phyloP scores from a whole-genome alignment of 2,797 vertebrate species.

The Microctenopoma stevenorrisi region DNA sequence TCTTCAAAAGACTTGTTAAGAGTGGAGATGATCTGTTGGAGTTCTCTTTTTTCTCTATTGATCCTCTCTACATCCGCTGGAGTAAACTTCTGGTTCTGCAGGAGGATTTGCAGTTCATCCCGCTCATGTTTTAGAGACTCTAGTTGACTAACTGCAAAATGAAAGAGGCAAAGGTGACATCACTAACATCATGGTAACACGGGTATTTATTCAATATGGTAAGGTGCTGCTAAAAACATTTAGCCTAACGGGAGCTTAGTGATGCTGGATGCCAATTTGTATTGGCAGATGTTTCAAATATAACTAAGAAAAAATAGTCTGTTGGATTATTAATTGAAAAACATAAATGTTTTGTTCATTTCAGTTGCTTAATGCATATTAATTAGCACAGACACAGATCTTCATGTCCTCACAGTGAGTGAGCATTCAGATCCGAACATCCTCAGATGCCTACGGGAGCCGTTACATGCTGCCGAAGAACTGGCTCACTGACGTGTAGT shows the following conservation, averaged over 20 bases:
- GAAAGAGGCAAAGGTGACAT: neutral
- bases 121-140: slow-evolving; percentile 90
- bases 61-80: slow-evolving; percentile 94
- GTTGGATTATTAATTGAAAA: neutral
- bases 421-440: neutral
- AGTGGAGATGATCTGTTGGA: slow-evolving; percentile 89
- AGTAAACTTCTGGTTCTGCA: slow-evolving; percentile 94
- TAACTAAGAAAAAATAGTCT: neutral
- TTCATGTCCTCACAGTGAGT: neutral
- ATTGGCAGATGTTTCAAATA: too few species aligned
- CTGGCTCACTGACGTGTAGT: neutral
- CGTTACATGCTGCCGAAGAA: neutral
- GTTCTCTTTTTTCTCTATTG: slow-evolving; percentile 91
- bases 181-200: neutral
- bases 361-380: neutral
- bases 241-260: neutral
- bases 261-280: neutral
- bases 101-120: slow-evolving; percentile 83
- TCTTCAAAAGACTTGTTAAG: slow-evolving; percentile 88
- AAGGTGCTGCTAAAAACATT: neutral
- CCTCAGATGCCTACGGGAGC: neutral
- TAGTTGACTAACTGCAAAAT: slow-evolving; percentile 84
- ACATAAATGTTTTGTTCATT: too few species aligned
- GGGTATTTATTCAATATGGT: neutral
- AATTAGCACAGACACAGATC: neutral